phyloP scores from a whole-genome alignment of 2,797 vertebrate species.

The Jordanella pulchra region DNA sequence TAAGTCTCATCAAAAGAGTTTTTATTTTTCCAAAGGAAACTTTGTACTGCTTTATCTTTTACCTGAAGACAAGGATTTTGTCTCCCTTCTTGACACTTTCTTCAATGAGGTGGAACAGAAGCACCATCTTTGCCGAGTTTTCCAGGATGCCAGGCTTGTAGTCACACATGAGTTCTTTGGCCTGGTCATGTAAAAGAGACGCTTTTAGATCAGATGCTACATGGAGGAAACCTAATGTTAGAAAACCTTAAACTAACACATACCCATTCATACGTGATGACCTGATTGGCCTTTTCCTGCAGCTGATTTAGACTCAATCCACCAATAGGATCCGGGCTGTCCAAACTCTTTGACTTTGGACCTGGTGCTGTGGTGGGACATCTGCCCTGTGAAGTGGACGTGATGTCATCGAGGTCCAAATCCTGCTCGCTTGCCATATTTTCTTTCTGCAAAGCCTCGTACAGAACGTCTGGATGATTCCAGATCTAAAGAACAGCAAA shows the following conservation, averaged over 20 bases:
- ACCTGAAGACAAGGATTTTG: constrained; percentile 97
- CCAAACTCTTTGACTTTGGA: constrained; percentile 84
- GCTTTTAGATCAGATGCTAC: neutral
- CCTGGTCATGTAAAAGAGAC: constrained; percentile 69
- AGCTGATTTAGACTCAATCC: constrained; percentile 88
- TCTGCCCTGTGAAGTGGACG: constrained; percentile 82
- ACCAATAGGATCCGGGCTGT: constrained; percentile 82
- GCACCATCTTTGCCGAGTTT: constrained; percentile 96
- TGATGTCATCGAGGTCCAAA: constrained; percentile 93
- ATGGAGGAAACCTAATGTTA: neutral
- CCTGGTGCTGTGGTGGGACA: constrained; percentile 56
- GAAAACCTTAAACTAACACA: neutral
- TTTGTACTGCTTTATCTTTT: constrained; percentile 13
- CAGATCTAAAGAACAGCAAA: constrained; percentile 84
- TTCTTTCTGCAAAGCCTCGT: constrained; percentile 95
- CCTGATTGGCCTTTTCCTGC: constrained; percentile 94
- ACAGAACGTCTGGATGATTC: constrained; percentile 98
- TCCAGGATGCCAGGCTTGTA: constrained; percentile 91
- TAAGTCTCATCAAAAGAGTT: neutral
- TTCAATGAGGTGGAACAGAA: constrained; percentile 95
- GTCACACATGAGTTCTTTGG: constrained; percentile 91
- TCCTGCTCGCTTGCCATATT: constrained; percentile 93
- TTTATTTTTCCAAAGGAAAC: neutral
- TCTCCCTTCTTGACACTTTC: constrained; percentile 92
- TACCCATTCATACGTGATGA: constrained; percentile 98